Conservation (phyloP, 2,113 vertebrate species). For the Calidris pugnax region DNA sequence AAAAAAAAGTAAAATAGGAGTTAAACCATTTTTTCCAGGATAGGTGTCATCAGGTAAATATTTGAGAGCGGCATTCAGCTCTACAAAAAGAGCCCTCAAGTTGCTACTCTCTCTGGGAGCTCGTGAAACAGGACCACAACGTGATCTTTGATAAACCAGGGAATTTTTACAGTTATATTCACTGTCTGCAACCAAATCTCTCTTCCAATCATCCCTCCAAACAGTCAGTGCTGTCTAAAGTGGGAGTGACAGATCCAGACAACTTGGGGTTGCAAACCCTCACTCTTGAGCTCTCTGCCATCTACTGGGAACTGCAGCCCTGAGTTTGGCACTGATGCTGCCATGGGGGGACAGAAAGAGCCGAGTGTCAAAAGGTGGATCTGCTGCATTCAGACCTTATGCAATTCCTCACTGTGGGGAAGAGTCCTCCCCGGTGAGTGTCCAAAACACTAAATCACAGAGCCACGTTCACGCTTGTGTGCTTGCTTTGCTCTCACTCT, state of each 20-base stretch:
- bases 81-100: background rate
- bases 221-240: background rate
- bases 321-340: background rate
- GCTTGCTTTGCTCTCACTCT: background rate
- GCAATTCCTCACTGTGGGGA: background rate
- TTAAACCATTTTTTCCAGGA: background rate
- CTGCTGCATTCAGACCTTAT: background rate
- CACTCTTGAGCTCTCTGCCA: background rate
- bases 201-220: background rate
- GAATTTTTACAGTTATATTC: background rate
- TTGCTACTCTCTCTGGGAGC: background rate
- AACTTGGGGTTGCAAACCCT: background rate
- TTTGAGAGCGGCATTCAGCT: background rate
- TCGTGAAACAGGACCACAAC: background rate
- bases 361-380: background rate
- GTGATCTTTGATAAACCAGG: background rate
- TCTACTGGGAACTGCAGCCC: background rate
- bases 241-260: background rate
- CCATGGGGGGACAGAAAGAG: background rate
- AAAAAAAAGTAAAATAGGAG: background rate
- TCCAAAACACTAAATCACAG: background rate
- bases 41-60: background rate
- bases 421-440: background rate
- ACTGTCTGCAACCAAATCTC: background rate
- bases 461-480: rapidly evolving